phyloP scores from a whole-genome alignment of 35 echinoderm and acorn worm species.

The Ptychodera flava region DNA sequence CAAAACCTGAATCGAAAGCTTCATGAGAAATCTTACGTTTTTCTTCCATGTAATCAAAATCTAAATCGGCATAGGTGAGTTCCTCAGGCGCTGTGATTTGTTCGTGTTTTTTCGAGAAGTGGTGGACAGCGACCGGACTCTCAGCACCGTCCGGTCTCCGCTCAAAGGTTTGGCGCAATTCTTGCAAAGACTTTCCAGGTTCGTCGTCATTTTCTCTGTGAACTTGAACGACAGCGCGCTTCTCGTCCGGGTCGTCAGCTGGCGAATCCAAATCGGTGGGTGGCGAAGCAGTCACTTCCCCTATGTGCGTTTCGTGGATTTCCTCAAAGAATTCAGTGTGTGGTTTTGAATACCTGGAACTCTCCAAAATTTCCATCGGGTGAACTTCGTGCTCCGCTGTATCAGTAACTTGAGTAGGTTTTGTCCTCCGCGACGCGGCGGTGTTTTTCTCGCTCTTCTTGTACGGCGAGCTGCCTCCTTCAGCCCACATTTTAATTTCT shows the following conservation, averaged over 20 bases:
- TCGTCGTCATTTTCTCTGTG: no score
- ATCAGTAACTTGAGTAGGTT: not conserved
- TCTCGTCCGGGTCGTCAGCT: no score
- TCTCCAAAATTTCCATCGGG: not conserved
- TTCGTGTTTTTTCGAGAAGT: not conserved
- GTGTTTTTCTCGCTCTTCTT: not conserved
- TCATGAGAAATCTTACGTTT: not conserved
- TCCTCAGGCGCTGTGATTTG: no score
- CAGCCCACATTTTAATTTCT: not conserved
- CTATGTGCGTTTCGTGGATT: not conserved
- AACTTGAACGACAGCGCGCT: no score
- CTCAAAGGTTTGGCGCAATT: no score
- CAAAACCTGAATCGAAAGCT: not conserved
- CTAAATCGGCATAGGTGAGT: not conserved
- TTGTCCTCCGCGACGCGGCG: not conserved
- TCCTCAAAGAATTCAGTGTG: not conserved
- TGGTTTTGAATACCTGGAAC: not conserved
- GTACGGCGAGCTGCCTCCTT: not conserved
- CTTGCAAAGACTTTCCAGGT: no score
- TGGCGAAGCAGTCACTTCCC: not conserved
- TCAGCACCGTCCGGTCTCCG: not conserved
- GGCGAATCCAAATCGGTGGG: no score
- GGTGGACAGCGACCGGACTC: not conserved
- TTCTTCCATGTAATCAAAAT: not conserved
- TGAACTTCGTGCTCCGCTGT: not conserved